Percentiles rank a stretch among this genome's conserved stretches.
These are phyloP conservation scores for Eueremaeus valkanovi DNA, from an alignment of 2,888 invertebrate species.

Conservation along the genomic window DNA sequence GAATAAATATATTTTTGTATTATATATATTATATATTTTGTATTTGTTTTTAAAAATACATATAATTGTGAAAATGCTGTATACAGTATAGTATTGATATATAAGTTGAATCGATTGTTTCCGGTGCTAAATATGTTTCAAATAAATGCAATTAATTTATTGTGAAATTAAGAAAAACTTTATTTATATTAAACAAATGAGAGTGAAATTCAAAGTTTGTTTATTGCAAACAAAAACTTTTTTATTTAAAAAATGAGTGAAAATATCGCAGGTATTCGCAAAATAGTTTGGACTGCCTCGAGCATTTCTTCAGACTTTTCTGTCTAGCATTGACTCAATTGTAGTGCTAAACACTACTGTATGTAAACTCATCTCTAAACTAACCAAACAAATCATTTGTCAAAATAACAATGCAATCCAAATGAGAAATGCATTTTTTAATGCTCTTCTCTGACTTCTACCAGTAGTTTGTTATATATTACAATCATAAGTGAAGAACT, in stretches of 20 bases:
- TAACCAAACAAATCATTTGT: constrained; percentile 35
- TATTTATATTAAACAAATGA: neutral
- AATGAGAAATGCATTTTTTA: neutral
- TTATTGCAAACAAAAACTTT: neutral
- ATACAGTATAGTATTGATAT: too few species aligned
- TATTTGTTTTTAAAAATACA: neutral
- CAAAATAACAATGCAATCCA: constrained; percentile 33
- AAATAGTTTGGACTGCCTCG: neutral
- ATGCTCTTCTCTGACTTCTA: neutral
- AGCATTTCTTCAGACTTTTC: neutral
- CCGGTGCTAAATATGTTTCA: neutral
- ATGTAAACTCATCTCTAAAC: constrained; percentile 27
- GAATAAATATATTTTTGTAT: neutral
- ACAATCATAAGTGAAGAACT: constrained; percentile 24
- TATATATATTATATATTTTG: too few species aligned
- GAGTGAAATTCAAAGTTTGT: neutral
- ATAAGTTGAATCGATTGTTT: too few species aligned
- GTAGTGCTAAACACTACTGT: neutral
- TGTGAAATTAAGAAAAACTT: neutral
- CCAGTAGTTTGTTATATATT: constrained; percentile 33
- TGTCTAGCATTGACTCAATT: neutral
- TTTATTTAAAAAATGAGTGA: neutral
- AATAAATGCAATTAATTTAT: neutral
- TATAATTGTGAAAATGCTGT: neutral
- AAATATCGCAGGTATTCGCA: neutral